phyloP scores from a whole-genome alignment of 2,888 invertebrate species.

The Agrotis segetum region DNA sequence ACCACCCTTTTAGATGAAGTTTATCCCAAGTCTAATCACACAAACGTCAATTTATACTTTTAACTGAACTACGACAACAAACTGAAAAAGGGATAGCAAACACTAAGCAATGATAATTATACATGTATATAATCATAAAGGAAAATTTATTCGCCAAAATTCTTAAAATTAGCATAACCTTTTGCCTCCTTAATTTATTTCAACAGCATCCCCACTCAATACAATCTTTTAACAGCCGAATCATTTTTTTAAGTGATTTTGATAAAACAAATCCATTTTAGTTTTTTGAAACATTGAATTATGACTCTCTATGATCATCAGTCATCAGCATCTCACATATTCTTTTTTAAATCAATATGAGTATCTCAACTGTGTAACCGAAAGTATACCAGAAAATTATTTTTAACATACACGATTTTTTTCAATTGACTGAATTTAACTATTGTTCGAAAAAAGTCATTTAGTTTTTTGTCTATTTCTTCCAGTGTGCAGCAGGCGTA shows the following conservation, averaged over 20 bases:
- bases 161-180: constrained; percentile 12
- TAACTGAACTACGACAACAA: constrained; percentile 42
- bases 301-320: too few species aligned
- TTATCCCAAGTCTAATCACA: constrained; percentile 33
- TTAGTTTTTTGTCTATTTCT: too few species aligned
- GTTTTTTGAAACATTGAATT: too few species aligned
- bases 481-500: too few species aligned
- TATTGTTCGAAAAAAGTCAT: too few species aligned
- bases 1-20: constrained; percentile 35
- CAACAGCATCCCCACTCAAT: constrained; percentile 14
- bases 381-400: too few species aligned
- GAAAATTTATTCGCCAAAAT: neutral
- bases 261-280: too few species aligned
- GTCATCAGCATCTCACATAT: too few species aligned
- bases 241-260: neutral
- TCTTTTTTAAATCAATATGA: too few species aligned
- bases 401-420: too few species aligned
- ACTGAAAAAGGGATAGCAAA: constrained; percentile 46
- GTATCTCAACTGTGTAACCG: too few species aligned
- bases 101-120: constrained; percentile 34
- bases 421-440: too few species aligned
- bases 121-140: constrained; percentile 9
- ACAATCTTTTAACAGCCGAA: neutral
- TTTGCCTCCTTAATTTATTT: constrained; percentile 12
- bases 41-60: constrained; percentile 21